A percentile compares a stretch with the other conserved stretches of the same genome.
Evolutionary conservation across 2,888 invertebrate genomes (phyloP).

Genomic region (Pseudococcus jackbeardsleyi): DNA sequence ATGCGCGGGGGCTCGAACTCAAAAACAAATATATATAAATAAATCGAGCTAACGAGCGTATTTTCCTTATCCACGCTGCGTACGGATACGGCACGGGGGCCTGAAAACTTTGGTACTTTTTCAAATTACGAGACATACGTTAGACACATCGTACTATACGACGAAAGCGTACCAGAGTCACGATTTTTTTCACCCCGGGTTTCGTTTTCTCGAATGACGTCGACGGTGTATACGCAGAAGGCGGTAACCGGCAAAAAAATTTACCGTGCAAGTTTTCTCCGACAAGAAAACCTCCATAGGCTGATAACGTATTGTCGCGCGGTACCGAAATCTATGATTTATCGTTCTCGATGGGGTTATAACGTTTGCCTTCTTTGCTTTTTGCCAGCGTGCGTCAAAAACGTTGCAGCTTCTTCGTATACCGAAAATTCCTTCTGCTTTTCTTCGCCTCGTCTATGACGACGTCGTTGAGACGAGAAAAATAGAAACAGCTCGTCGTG

Average conservation of each 20-base stretch:
- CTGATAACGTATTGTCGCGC: conserved; percentile 33
- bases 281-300: conserved; percentile 19
- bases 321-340: not conserved
- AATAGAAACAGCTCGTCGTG: not conserved
- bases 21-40: not conserved
- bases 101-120: conserved; percentile 17
- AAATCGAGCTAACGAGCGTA: conserved; percentile 22
- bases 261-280: not conserved
- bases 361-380: not conserved
- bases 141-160: not conserved
- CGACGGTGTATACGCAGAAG: not conserved
- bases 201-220: not conserved
- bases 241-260: not conserved
- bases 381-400: not conserved
- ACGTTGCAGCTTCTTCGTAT: not conserved
- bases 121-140: conserved; percentile 22
- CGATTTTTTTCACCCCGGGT: not conserved
- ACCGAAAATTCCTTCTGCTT: not conserved
- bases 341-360: not conserved
- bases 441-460: not conserved
- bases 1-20: not conserved
- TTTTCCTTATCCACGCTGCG: not conserved
- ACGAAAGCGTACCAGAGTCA: not conserved
- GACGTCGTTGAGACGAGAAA: not conserved
- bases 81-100: too few species aligned